phyloP scores from a whole-genome alignment of 2,888 invertebrate species.

The Norana najaformis region DNA sequence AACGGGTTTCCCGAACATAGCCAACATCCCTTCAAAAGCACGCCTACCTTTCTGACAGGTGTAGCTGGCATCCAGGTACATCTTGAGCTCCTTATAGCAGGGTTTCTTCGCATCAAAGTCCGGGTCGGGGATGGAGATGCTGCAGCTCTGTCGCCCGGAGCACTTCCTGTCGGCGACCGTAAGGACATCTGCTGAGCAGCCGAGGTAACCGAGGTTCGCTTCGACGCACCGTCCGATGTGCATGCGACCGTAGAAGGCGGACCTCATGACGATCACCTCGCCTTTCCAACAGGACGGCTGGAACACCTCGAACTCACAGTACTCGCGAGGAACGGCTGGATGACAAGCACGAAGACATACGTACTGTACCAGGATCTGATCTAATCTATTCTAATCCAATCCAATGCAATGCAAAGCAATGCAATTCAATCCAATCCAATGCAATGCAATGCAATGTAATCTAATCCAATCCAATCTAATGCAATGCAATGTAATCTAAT shows the following conservation, averaged over 20 bases:
- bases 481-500: no score
- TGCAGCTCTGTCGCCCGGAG: conserved; percentile 36
- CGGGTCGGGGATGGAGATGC: conserved; percentile 34
- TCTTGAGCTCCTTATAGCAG: conserved; percentile 39
- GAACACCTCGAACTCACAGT: conserved; percentile 39
- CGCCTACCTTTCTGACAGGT: conserved; percentile 33
- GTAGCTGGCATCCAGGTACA: conserved; percentile 39
- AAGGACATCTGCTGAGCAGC: conserved; percentile 39
- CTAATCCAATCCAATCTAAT: not conserved
- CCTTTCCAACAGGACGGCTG: conserved; percentile 31
- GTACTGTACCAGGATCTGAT: not conserved
- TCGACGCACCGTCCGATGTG: conserved; percentile 39
- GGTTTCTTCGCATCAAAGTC: conserved; percentile 32
- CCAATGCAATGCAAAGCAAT: not conserved
- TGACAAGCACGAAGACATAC: not conserved
- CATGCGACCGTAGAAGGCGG: conserved; percentile 38
- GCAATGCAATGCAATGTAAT: not conserved
- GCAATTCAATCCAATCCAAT: not conserved
- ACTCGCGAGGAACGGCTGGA: not conserved
- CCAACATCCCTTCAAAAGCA: no score
- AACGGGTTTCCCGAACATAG: no score
- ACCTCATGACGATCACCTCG: conserved; percentile 34
- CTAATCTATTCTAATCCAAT: not conserved
- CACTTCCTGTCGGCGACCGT: conserved; percentile 36
- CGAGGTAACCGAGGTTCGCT: conserved; percentile 38